A percentile compares a stretch with the other conserved stretches of the same genome.
Evolutionary conservation across 2,888 invertebrate species (phyloP).

Genomic region (Zaprionus obscuricornis): DNA sequence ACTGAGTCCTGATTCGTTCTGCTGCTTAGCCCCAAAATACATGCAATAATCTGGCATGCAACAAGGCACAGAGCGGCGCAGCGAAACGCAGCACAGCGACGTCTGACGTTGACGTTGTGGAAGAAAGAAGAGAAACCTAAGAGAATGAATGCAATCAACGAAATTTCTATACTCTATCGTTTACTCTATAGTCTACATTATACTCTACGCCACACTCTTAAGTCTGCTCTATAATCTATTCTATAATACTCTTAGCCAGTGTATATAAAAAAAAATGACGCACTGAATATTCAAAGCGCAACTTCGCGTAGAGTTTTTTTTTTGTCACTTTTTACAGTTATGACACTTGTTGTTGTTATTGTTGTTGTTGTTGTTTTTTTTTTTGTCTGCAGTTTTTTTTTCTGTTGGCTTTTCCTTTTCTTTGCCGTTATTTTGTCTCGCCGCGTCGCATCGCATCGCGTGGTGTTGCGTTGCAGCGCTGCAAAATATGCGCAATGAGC

Average conservation of each 20-base stretch:
- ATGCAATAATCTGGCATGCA: constrained; percentile 70
- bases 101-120: constrained; percentile 29
- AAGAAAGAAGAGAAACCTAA: constrained; percentile 7
- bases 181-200: too few relatives aligned
- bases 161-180: too few relatives aligned
- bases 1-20: background rate
- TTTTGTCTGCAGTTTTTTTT: constrained; percentile 36
- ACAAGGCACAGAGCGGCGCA: constrained; percentile 36
- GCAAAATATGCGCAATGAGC: constrained; percentile 66
- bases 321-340: constrained; percentile 8
- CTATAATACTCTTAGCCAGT: too few relatives aligned
- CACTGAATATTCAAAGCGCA: constrained; percentile 74
- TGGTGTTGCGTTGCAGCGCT: constrained; percentile 38
- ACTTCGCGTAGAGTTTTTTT: constrained; percentile 48
- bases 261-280: constrained; percentile 63
- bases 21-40: constrained; percentile 42
- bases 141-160: constrained; percentile 20
- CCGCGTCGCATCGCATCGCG: constrained; percentile 31
- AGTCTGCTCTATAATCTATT: too few relatives aligned
- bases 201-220: too few relatives aligned
- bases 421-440: constrained; percentile 48
- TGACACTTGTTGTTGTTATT: constrained; percentile 40
- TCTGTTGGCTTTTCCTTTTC: too few relatives aligned
- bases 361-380: constrained; percentile 43
- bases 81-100: background rate